These are phyloP conservation scores for Apodemus sylvaticus DNA, from an alignment of 2,113 vertebrate genomes.

Conservation along the genomic window DNA sequence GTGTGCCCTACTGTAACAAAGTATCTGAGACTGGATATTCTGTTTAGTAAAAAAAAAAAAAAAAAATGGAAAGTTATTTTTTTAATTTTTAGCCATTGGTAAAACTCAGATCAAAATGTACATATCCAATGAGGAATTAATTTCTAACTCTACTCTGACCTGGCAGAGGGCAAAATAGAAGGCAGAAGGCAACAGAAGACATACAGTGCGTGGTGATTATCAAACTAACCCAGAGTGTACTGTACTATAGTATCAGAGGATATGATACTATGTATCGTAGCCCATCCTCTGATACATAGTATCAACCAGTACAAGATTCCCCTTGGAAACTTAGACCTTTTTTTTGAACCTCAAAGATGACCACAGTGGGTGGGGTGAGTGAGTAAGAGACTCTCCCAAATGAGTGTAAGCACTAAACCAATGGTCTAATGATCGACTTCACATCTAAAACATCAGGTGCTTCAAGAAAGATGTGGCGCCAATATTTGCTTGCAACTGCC, in stretches of 20 bases:
- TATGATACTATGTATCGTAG: neutral
- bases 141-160: neutral
- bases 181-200: neutral
- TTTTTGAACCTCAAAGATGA: neutral
- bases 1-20: neutral
- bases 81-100: neutral
- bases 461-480: neutral
- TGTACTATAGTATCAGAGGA: no score
- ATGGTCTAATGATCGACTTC: neutral
- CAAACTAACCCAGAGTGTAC: neutral
- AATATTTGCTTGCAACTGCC: neutral
- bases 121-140: neutral
- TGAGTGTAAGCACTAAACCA: neutral
- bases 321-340: neutral
- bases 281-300: neutral
- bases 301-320: neutral
- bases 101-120: neutral
- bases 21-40: neutral
- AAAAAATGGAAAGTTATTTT: no score
- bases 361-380: accelerated
- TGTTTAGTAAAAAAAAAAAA: neutral
- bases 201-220: neutral
- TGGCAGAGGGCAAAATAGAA: neutral
- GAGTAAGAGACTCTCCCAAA: neutral
- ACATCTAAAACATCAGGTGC: neutral